Evolutionary conservation across 1,140 invertebrate genomes (phyloP), one percentile per base, ranked within the genome.

Genomic region (Luehdorfia chinensis): DNA sequence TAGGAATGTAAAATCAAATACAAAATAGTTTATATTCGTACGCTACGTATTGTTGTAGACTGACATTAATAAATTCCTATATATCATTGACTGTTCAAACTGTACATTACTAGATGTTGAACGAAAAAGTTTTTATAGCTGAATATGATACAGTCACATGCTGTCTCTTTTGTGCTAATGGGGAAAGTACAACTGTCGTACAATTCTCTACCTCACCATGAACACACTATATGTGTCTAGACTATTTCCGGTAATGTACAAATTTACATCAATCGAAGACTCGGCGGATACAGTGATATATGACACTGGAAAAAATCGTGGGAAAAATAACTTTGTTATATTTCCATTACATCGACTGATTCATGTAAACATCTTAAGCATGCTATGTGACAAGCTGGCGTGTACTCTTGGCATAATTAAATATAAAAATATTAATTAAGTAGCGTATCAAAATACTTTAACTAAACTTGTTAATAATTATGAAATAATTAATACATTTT

Each of bases 1-100:
- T 41, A 28, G 37, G 21, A 41, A 41, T 41, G 23, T 27, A 41
- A 41, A 41, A 25, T 15, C n/a, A 41, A 41, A 28, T 41, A 41
- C n/a, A 43, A 43, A 43, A 43, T 43, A 43, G 37, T 43, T 43
- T 9, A 11, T 28, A 27, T 18, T 39, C 19, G 8, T 25, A 41
- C 4, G 9, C 7, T 30, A 12, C 2, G 2, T 39, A 14, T n/a
- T 19, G 7, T 13, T 27, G 14, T 16, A 33, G 32, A 33, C n/a
- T 27, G 36, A 25, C 36, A 11, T 37, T 11, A 25, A 13, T 39
- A 25, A 25, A 14, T 39, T 39, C 21, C 36, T n/a, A n/a, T n/a
- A n/a, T n/a, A n/a, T n/a, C 18, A 39, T 39, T 9, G 12, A 30
- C 14, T 11, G 23, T 30, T 16, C 25, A 16, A 41, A 27, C 30